Base-by-base conservation (phyloP, 2,888 invertebrate species). In the Metopia argyrocephala region DNA sequence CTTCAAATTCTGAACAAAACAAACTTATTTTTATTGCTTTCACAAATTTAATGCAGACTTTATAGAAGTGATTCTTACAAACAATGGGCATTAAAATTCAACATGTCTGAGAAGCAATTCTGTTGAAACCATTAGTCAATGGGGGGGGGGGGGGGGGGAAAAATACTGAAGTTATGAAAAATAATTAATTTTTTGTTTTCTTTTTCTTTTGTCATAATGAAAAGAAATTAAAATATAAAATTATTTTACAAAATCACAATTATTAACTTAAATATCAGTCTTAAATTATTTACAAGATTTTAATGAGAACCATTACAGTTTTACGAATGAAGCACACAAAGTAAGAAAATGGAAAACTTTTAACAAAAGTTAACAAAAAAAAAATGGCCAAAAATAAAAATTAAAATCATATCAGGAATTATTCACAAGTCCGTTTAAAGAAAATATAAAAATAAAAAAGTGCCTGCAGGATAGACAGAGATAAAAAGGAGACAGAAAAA, bases 201-300 rank as follows among this genome's bases (percentile, higher is more conserved):
- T 12, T 38, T 4, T 1, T 12, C 0, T 38, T 38, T 38, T 38
- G 48, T 2, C 0, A 5, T 6, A 2, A 20, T 48, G 48, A 18
- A 48, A 0, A 46, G 12, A 15, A 5, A 18, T n/a, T n/a, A n/a
- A n/a, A n/a, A n/a, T n/a, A n/a, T n/a, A 21, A 21, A 31, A 38
- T 50, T 74, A 9, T 50, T 31, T 64, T n/a, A 74, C 64, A 50
- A 57, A 68, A 69, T 52, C 62, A 38, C 56, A 68, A 62, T 73
- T 73, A 68, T 73, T 62, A 61, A 21, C 38, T 68, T 73, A 68
- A 78, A 73, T 56, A 68, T 68, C 73, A 64, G 64, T 74, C 57
- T 69, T 78, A 78, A 69, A 74, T 78, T 57, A 69, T 74, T 78
- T 23, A 74, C 7, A 54, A 56, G 12, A 54, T 62, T 56, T 28